These are phyloP conservation scores for Melanchra persicariae DNA, from an alignment of 2,888 invertebrate genomes.

Conservation along the genomic window DNA sequence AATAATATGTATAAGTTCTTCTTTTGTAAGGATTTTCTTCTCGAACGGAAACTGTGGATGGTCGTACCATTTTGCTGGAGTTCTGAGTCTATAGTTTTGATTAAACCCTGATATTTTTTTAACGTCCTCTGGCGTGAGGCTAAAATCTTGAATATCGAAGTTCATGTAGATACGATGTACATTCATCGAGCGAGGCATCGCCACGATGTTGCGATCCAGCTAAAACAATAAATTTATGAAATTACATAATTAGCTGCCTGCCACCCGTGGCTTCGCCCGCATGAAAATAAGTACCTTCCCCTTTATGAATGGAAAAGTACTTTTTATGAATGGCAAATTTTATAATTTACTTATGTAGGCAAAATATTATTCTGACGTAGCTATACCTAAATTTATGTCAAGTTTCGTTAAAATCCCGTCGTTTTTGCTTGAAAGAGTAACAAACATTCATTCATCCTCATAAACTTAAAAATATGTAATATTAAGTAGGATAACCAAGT, in stretches of 20 bases:
- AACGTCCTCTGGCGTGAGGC: slow-evolving; percentile 88
- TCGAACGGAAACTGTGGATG: slow-evolving; percentile 85
- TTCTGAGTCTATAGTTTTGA: slow-evolving; percentile 82
- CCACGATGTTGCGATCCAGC: slow-evolving; percentile 90
- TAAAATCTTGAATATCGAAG: slow-evolving; percentile 90
- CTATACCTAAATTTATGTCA: background rate
- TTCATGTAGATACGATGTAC: slow-evolving; percentile 89
- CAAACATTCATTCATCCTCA: background rate
- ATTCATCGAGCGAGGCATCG: slow-evolving; percentile 92
- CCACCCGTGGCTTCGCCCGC: background rate
- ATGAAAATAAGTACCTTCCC: no score
- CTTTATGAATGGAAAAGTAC: no score
- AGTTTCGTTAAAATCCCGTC: background rate
- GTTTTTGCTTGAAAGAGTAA: background rate
- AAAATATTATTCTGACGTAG: no score
- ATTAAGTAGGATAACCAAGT: background rate
- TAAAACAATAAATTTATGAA: slow-evolving; percentile 69
- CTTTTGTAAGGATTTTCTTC: slow-evolving; percentile 80
- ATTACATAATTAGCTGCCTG: background rate
- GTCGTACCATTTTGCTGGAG: slow-evolving; percentile 78
- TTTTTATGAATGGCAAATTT: no score
- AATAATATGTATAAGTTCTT: slow-evolving; percentile 79
- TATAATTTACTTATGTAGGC: no score
- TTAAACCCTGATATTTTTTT: slow-evolving; percentile 88
- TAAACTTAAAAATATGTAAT: no score